Conservation (phyloP, 2,797 vertebrate species). For the Peromyscus melanophrys region DNA sequence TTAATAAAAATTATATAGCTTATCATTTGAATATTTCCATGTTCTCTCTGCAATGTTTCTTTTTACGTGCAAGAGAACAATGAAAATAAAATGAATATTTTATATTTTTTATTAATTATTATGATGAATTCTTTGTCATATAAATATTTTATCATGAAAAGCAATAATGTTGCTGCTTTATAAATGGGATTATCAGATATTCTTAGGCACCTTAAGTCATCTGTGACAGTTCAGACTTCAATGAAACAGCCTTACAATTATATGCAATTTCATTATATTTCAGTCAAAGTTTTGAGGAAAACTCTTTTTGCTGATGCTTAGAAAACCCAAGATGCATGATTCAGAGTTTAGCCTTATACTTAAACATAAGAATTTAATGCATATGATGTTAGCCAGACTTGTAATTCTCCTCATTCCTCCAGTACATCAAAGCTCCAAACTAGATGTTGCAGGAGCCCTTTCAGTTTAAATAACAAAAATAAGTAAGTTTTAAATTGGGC, state of each 20-base stretch:
- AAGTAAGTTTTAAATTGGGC: neutral
- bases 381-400: neutral
- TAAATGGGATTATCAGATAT: slow-evolving; percentile 46
- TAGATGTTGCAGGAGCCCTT: neutral
- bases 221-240: slow-evolving; percentile 48
- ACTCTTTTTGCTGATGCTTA: neutral
- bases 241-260: neutral
- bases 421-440: neutral
- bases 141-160: slow-evolving; percentile 80
- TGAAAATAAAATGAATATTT: slow-evolving; percentile 77
- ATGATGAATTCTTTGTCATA: slow-evolving; percentile 55
- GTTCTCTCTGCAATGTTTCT: neutral
- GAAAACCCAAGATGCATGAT: neutral
- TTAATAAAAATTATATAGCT: slow-evolving; percentile 22
- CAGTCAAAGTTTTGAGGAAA: neutral
- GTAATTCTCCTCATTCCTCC: neutral
- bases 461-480: neutral
- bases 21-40: slow-evolving; percentile 14
- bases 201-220: slow-evolving; percentile 53
- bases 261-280: slow-evolving; percentile 39
- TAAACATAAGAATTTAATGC: neutral
- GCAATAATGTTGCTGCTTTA: slow-evolving; percentile 48
- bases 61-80: slow-evolving; percentile 58
- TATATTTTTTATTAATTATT: slow-evolving; percentile 70
- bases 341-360: neutral